These are phyloP conservation scores for Mycetomoellerius zeteki DNA, from an alignment of 1,140 invertebrate genomes.

Conservation along the genomic window DNA sequence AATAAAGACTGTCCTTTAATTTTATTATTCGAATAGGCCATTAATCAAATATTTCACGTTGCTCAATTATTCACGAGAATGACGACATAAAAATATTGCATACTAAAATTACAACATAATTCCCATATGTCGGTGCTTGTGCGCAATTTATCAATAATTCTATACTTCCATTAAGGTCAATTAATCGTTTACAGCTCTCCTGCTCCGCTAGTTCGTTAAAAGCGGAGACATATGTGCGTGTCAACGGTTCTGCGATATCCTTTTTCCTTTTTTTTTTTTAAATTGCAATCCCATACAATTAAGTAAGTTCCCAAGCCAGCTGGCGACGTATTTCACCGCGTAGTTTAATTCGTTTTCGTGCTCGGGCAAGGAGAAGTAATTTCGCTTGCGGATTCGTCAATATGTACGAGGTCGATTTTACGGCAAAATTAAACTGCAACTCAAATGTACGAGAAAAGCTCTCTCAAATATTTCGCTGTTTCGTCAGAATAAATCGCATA, in stretches of 20 bases:
- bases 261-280: neutral
- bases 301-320: constrained; percentile 21
- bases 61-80: neutral
- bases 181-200: constrained; percentile 25
- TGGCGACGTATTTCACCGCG: constrained; percentile 23
- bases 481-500: constrained; percentile 22
- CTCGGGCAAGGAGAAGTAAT: constrained; percentile 53
- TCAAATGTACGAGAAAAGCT: constrained; percentile 21
- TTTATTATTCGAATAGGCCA: neutral
- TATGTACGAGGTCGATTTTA: constrained; percentile 45
- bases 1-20: neutral
- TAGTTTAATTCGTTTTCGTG: constrained; percentile 62
- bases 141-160: constrained; percentile 23
- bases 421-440: constrained; percentile 55
- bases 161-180: neutral
- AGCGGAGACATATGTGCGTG: neutral
- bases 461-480: constrained; percentile 40
- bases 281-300: constrained; percentile 14
- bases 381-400: constrained; percentile 44
- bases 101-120: constrained; percentile 15
- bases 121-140: neutral
- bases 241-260: neutral
- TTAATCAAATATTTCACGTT: constrained; percentile 24
- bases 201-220: neutral
- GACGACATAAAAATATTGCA: neutral